Conservation (phyloP, 2,888 invertebrate species). For the Taphrorychus bicolor region DNA sequence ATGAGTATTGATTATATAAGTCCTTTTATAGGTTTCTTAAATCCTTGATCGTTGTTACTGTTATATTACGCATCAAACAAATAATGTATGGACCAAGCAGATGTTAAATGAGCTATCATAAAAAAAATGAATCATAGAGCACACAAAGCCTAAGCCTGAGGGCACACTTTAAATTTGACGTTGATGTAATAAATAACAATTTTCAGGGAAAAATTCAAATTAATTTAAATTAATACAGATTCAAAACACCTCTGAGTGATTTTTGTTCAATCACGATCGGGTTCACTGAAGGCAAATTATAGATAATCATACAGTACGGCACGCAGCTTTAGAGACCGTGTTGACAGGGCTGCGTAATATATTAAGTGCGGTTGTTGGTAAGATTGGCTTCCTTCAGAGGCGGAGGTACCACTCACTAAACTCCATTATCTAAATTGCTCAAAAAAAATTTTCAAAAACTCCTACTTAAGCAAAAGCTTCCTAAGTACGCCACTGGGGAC, state of each 20-base stretch:
- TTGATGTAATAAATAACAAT: conserved; percentile 29
- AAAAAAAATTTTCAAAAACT: too few relatives aligned
- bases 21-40: too few relatives aligned
- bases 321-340: conserved; percentile 18
- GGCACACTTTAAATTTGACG: conserved; percentile 10
- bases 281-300: conserved; percentile 30
- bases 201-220: conserved; percentile 17
- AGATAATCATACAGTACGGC: conserved; percentile 37
- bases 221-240: conserved; percentile 33
- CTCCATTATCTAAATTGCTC: too few relatives aligned
- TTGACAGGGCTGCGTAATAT: conserved; percentile 37
- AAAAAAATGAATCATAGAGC: not conserved
- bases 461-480: too few relatives aligned
- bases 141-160: not conserved
- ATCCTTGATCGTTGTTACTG: too few relatives aligned
- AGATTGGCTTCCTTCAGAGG: not conserved
- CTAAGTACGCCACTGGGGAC: conserved; percentile 14
- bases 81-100: too few relatives aligned
- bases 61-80: not conserved
- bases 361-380: conserved; percentile 19
- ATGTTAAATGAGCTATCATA: not conserved
- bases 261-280: conserved; percentile 24
- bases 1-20: too few relatives aligned
- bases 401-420: too few relatives aligned
- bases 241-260: conserved; percentile 35